phyloP scores from a whole-genome alignment of 1,140 invertebrate species.

The Carposina sasakii region DNA sequence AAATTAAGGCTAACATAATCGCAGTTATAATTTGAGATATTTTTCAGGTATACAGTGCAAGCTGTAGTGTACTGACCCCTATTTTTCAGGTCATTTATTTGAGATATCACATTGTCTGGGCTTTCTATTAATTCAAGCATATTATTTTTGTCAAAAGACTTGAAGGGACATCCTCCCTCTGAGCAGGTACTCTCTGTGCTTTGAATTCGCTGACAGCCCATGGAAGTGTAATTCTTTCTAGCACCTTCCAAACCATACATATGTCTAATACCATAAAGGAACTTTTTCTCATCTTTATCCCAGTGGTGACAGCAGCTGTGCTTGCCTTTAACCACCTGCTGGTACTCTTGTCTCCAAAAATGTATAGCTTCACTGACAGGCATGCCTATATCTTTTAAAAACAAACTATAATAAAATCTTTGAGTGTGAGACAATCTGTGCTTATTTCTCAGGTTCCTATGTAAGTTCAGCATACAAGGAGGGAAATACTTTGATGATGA shows the following conservation, averaged over 20 bases:
- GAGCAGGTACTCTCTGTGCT: conserved; percentile 54
- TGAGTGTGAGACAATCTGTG: conserved; percentile 84
- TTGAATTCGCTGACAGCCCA: conserved; percentile 73
- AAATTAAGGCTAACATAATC: conserved; percentile 46
- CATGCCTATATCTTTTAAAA: conserved; percentile 81
- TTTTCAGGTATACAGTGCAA: conserved; percentile 37
- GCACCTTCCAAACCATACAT: conserved; percentile 82
- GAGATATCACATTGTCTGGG: conserved; percentile 25
- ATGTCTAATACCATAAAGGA: conserved; percentile 81
- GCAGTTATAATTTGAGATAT: conserved; percentile 21
- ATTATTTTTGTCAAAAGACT: conserved; percentile 69
- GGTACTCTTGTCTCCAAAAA: conserved; percentile 81
- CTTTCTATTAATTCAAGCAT: conserved; percentile 55
- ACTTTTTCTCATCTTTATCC: conserved; percentile 77
- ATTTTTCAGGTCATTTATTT: conserved; percentile 41
- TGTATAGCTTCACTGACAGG: conserved; percentile 75
- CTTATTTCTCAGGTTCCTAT: conserved; percentile 74
- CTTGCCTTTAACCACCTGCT: conserved; percentile 62
- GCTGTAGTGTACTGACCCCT: conserved; percentile 37
- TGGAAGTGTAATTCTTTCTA: conserved; percentile 74
- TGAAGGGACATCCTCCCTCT: conserved; percentile 77
- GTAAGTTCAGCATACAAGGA: conserved; percentile 83
- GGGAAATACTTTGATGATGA: conserved; percentile 77
- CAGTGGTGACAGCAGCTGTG: conserved; percentile 76
- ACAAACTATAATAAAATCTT: conserved; percentile 80